Base-by-base conservation (phyloP, 2,888 invertebrate species). In the Himalopsyche kuldschensis region DNA sequence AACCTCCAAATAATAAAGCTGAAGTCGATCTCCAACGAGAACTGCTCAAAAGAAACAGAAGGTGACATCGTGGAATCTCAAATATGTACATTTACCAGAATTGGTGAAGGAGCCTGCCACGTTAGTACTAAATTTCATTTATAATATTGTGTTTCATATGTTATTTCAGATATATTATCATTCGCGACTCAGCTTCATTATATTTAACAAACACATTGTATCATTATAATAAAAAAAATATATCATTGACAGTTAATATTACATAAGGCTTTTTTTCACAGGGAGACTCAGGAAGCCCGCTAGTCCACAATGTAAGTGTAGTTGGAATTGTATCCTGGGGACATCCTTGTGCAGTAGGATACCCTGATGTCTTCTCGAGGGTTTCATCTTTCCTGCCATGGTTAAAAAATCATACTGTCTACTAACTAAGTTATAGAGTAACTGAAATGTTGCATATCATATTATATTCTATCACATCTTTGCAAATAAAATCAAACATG, bases 51-150 rank as follows among this genome's bases (percentile, higher is more conserved):
- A 15, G 31, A 8, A 32, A 15, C 32, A 85, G 87, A 15, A 90
- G 90, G 91, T 86, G 90, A 90, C 0, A 90, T 94, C 0, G 90
- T 89, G 86, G 90, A 90, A 6, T 88, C 89, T 0, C 92, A 94
- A 88, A 92, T 94, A 86, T 94, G 94, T 87, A 93, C 94, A 0
- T 88, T 93, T 20, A 93, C 93, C 41, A 91, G 90, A 87, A 87
- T 88, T 75, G 94, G 94, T 0, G 92, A 94, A 89, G 94, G 94
- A 0, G 93, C 94, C 85, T 94, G 94, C 87, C 93, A 93, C 87
- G 94, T 93, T 88, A 92, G 48, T 47, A 78, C 17, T n/a, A 11
- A 41, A 15, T 6, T 24, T 24, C 10, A 8, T 1, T 5, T 8
- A 10, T 8, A 35, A 8, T 8, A 8, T 35, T 8, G 35, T 8